A percentile compares a stretch with the other conserved stretches of the same genome.
Conservation (phyloP, 2,888 invertebrate species). For the Synanthedon formicaeformis region DNA sequence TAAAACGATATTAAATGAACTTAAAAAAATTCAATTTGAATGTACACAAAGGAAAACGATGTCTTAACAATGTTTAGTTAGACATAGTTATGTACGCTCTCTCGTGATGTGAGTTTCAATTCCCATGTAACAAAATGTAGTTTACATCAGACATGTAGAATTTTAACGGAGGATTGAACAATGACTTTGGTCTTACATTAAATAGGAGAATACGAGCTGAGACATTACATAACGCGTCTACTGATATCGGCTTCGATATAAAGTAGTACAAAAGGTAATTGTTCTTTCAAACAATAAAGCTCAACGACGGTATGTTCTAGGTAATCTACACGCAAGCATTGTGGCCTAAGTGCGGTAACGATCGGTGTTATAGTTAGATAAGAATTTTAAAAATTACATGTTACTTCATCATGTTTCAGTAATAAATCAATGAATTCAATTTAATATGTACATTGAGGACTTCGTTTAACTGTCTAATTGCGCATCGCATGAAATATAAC, state of each 20-base stretch:
- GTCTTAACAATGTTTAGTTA: too few species aligned
- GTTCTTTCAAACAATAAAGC: constrained; percentile 66
- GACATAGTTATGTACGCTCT: too few species aligned
- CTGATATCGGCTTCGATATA: constrained; percentile 55
- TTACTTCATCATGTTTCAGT: neutral
- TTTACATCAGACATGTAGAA: neutral
- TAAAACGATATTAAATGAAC: too few species aligned
- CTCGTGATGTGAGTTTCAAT: too few species aligned
- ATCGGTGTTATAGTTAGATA: constrained; percentile 13
- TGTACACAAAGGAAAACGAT: too few species aligned
- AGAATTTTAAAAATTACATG: neutral
- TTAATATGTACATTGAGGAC: too few species aligned
- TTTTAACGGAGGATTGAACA: constrained; percentile 23
- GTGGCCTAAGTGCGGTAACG: constrained; percentile 24
- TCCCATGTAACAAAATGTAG: too few species aligned
- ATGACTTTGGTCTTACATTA: constrained; percentile 31
- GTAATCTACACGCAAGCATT: constrained; percentile 43
- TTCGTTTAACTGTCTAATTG: too few species aligned
- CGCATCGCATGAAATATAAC: too few species aligned
- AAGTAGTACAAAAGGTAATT: constrained; percentile 65
- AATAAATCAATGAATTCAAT: too few species aligned
- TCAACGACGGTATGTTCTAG: constrained; percentile 60
- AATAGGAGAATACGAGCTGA: constrained; percentile 48
- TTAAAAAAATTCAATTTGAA: too few species aligned
- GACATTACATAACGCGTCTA: constrained; percentile 52